Base-by-base conservation (phyloP, 2,888 invertebrate genomes). In the Ditylenchus weischeri region DNA sequence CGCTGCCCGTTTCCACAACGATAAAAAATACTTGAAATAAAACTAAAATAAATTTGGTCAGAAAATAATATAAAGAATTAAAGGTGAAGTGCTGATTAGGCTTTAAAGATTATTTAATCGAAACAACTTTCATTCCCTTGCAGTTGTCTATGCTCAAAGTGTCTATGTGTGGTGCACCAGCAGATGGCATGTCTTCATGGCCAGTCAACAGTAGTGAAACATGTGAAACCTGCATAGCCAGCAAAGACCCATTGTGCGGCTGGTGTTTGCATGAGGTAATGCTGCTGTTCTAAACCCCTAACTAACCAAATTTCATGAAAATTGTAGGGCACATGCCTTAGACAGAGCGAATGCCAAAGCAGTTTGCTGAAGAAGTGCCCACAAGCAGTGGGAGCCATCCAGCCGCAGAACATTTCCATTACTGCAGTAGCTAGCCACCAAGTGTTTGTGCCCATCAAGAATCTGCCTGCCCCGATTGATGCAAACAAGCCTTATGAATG, bases 181-280 rank as follows among this genome's bases (percentile, higher is more conserved):
- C 62, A 47, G 48, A 21, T n/a, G 59, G 29, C 29, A 5, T 29
- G 29, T 29, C 29, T 35, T n/a, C 13, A 47, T 47, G 47, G 19
- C 23, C n/a, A 47, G n/a, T 8, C 21, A 62, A 47, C 47, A 48
- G 43, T 23, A 38, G n/a, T 47, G 68, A 72, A 0, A 77, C 77
- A 10, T 85, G 85, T 71, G 76, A 77, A 36, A 72, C 76, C 29
- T 85, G 85, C 72, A 76, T 84, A 23, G 72, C 76, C 23, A 78
- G 83, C 49, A 79, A 79, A 5, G 85, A 85, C 71, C 85, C 85
- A 0, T 82, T 84, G 71, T 85, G 85, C 77, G 84, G 84, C 6
- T 85, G 85, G 85, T 85, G 85, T 73, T 80, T 83, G 21, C 6
- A 18, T 35, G 21, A 57, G 38, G 36, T 57, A 23, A 15, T 10